Base-by-base conservation (phyloP, 2,113 vertebrate species). In the Xiphophorus maculatus region DNA sequence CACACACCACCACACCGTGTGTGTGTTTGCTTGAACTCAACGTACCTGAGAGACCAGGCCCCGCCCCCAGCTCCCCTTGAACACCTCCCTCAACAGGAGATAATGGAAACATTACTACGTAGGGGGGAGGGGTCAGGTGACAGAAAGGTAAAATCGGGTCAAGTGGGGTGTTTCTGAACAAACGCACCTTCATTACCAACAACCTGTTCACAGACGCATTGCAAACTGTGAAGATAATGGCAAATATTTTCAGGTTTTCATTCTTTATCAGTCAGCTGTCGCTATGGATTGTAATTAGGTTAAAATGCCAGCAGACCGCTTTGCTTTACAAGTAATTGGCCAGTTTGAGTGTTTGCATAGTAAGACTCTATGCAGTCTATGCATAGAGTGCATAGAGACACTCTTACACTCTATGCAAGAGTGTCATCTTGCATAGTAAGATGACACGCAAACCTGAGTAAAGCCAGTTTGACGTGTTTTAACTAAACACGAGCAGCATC, bases 11-110 rank as follows among this genome's bases (percentile, higher is more conserved):
- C 4, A 61, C 33, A 66, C 32, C 32, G 32, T 33, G 37, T 40
- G 37, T 40, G 28, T 28, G 19, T 22, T 44, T 15, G 10, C n/a
- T 66, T n/a, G 76, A 29, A 33, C 79, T 76, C 69, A 30, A 37
- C 79, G 13, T 58, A 85, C 84, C 77, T 73, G 77, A 73, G 66
- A 44, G n/a, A 63, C 33, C 40, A 71, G 40, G 71, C 44, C 62
- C 71, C 40, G 11, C 84, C 88, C 84, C 67, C 29, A 8, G 14
- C 40, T 91, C 81, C 90, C 88, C 87, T 88, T 87, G 68, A 81
- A 11, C 63, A 5, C 73, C 72, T 33, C 33, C 37, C 8, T 0
- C 28, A 48, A 25, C 3, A 51, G 8, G 51, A 6, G 9, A 62
- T 22, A 64, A 54, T 66, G 72, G 65, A 83, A 89, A 88, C 37